These are phyloP conservation scores for Gallinago jamesoni DNA, from an alignment of 2,113 vertebrate genomes.

Conservation along the genomic window DNA sequence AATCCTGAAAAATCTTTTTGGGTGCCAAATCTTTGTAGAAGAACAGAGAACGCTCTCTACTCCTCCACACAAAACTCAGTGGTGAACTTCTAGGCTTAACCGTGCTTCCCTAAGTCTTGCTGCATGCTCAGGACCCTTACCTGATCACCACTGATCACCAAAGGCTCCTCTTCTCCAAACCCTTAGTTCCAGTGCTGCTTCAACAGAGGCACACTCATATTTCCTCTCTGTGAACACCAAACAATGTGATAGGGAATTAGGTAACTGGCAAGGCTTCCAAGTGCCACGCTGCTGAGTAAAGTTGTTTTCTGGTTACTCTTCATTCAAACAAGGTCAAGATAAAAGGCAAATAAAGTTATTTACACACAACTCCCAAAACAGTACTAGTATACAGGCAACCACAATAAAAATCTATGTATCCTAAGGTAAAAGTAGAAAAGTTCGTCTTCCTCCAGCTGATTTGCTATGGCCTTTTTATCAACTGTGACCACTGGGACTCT, in stretches of 20 bases:
- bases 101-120: neutral
- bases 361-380: neutral
- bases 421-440: neutral
- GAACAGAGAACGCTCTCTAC: neutral
- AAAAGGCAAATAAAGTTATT: neutral
- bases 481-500: neutral
- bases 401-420: neutral
- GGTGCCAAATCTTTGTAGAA: neutral
- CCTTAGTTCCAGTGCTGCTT: neutral
- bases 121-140: neutral
- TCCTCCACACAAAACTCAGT: neutral
- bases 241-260: neutral
- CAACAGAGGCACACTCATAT: neutral
- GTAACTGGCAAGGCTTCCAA: neutral
- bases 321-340: neutral
- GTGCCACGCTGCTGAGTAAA: neutral
- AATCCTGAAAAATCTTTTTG: neutral
- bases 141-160: neutral
- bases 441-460: neutral
- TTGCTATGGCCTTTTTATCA: neutral
- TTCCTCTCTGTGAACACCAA: neutral
- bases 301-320: neutral
- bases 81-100: neutral
- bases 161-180: neutral
- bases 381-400: neutral